Base-by-base conservation (phyloP, 2,797 vertebrate species). In the Eurystomus glaucurus region DNA sequence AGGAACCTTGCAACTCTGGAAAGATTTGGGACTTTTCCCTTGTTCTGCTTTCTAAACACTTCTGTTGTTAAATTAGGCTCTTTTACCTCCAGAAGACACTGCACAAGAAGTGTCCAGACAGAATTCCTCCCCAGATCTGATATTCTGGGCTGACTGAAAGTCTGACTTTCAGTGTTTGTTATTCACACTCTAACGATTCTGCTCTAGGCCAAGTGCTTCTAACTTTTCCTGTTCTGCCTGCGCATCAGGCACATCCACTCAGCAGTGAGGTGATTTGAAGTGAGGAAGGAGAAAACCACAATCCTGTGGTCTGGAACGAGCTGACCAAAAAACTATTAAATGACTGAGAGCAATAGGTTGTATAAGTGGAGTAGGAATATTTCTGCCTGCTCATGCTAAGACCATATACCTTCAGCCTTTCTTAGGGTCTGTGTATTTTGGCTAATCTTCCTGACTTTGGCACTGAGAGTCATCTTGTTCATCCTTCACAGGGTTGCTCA, bases 221-320 rank as follows among this genome's bases (percentile, higher is more conserved):
- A 4, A 68, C 84, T 86, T 74, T 92, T 94, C 92, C 58, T 92
- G 90, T 92, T 92, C 52, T 83, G 70, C 92, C 68, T 87, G 89
- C 5, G 1, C n/a, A 21, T 89, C 92, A 71, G 81, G 90, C 48
- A 3, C 68, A 65, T 77, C 81, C 52, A 13, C 37, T 88, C 41
- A 79, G 57, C 61, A 75, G 61, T 83, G 83, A 55, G 7, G n/a
- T 50, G 29, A 55, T 35, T 76, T 82, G 50, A 85, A 91, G 45
- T 52, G 50, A 91, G 64, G 64, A 95, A 51, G 64, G 50, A 93
- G 81, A 74, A 96, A 91, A 83, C 80, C 92, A 70, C 65, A 87
- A 7, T 50, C 51, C 16, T 88, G 68, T 83, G 81, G 70, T 92
- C 54, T 96, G 71, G 64, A 92, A 88, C 16, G 45, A 85, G 70